Conservation (phyloP, 1,140 invertebrate species). For the Drosophila chauvacae region DNA sequence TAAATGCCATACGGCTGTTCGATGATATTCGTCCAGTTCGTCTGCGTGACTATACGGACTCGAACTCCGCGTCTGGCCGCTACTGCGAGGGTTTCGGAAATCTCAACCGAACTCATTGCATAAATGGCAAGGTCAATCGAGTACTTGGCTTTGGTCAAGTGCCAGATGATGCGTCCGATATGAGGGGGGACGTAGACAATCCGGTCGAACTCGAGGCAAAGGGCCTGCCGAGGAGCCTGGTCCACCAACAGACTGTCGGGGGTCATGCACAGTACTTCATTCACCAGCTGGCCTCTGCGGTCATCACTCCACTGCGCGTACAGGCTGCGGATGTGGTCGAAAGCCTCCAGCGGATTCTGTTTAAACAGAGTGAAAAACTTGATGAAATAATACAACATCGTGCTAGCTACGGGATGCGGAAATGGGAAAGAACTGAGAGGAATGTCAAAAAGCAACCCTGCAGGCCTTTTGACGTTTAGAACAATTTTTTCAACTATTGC, state of each 20-base stretch:
- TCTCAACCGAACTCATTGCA: not conserved
- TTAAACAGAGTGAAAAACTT: conserved; percentile 32
- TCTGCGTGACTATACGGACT: conserved; percentile 19
- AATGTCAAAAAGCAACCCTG: too few species aligned
- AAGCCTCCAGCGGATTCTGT: not conserved
- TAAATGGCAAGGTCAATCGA: conserved; percentile 41
- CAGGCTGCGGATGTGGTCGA: not conserved
- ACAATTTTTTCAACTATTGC: not conserved
- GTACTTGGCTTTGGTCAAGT: conserved; percentile 14
- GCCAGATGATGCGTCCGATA: not conserved
- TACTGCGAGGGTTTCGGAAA: not conserved
- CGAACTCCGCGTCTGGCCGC: conserved; percentile 25
- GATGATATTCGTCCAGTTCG: not conserved
- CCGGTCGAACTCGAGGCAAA: not conserved
- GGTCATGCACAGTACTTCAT: not conserved
- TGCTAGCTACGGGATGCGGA: not conserved
- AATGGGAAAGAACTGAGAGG: not conserved
- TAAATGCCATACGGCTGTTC: too few species aligned
- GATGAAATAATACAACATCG: conserved; percentile 35
- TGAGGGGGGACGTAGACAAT: not conserved
- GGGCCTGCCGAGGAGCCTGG: not conserved
- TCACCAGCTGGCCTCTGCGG: conserved; percentile 2
- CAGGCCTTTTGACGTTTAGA: too few species aligned
- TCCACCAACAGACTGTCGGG: not conserved
- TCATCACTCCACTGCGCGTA: conserved; percentile 6